Conservation (phyloP, 2,113 vertebrate genomes). For the Himantopus leucocephalus region DNA sequence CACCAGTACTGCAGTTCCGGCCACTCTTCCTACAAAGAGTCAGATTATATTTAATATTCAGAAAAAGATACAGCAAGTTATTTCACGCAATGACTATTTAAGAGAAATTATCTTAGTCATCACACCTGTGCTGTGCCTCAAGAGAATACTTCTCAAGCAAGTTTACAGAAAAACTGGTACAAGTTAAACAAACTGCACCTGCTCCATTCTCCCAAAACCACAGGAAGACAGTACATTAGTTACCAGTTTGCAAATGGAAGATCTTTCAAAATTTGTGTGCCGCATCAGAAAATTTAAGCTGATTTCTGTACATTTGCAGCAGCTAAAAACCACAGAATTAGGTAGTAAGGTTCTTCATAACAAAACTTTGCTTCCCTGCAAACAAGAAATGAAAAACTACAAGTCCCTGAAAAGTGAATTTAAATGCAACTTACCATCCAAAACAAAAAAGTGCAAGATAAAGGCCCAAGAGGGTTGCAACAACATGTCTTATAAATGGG, state of each 20-base stretch:
- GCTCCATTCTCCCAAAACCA: background rate
- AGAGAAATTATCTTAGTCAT: background rate
- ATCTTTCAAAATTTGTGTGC: background rate
- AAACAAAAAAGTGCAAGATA: constrained; percentile 99
- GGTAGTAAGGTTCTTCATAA: background rate
- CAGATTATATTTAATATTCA: background rate
- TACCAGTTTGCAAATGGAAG: background rate
- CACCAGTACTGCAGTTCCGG: background rate
- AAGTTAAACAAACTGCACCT: background rate
- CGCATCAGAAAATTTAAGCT: background rate
- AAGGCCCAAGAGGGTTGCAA: constrained; percentile 94
- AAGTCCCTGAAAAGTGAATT: background rate
- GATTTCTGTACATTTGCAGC: background rate
- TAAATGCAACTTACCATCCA: constrained; percentile 89
- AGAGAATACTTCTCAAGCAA: background rate
- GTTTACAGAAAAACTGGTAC: background rate
- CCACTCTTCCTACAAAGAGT: background rate
- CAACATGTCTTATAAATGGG: constrained; percentile 92
- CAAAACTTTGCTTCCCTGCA: background rate
- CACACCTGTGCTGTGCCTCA: background rate
- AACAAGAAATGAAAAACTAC: background rate
- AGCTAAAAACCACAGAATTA: background rate
- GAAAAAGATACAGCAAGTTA: background rate
- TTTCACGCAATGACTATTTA: background rate
- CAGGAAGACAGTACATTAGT: background rate